Evolutionary conservation across 2,888 invertebrate genomes (phyloP).

Genomic region (Stenodema calcarata): DNA sequence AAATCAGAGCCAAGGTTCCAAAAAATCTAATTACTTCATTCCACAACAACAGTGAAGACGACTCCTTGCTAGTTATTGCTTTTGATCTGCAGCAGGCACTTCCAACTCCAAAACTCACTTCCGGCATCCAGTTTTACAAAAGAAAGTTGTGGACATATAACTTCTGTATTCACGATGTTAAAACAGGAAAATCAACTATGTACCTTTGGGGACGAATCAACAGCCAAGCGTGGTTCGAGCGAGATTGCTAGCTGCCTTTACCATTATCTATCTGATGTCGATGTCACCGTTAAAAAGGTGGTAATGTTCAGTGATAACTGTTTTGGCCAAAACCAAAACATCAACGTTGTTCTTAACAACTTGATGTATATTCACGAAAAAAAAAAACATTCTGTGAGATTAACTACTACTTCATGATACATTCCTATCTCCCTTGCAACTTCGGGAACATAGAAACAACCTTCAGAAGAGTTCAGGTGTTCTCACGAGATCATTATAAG

Average conservation of each 20-base stretch:
- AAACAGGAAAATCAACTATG: too few species aligned
- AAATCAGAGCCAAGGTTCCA: not conserved
- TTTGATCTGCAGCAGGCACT: too few species aligned
- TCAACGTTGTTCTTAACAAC: not conserved
- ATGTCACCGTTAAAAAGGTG: not conserved
- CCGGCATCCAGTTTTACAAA: too few species aligned
- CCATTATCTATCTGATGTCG: not conserved
- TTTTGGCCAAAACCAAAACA: not conserved
- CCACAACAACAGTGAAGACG: not conserved
- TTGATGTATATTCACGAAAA: not conserved
- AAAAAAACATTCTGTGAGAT: constrained; percentile 1
- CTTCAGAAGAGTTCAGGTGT: not conserved
- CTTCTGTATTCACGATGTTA: too few species aligned
- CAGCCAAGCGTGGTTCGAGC: too few species aligned
- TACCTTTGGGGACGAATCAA: too few species aligned
- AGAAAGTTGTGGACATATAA: too few species aligned
- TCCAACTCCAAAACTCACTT: too few species aligned
- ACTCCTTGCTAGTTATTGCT: not conserved
- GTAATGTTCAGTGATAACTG: not conserved
- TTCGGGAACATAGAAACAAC: constrained; percentile 15
- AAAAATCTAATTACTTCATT: not conserved
- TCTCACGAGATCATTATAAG: not conserved
- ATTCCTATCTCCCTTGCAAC: not conserved
- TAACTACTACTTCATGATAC: not conserved
- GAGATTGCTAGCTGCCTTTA: too few species aligned